A percentile compares a stretch with the other conserved stretches of the same genome.
Evolutionary conservation across 2,888 invertebrate species (phyloP).

Genomic region (Sinodicranocentrus sp.): DNA sequence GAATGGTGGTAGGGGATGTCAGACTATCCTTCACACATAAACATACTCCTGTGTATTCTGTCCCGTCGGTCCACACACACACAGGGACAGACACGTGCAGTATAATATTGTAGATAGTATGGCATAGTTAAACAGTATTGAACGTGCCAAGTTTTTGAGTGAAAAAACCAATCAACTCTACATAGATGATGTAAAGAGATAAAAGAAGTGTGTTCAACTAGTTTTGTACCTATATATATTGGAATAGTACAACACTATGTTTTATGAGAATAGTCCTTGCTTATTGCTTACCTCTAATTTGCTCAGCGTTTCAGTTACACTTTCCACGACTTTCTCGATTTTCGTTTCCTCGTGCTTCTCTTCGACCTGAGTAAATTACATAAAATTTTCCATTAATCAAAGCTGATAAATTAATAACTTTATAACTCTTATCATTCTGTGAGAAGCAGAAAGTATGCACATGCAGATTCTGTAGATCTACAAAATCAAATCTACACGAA

Average conservation of each 20-base stretch:
- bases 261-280: background rate
- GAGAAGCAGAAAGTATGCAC: no score
- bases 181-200: conserved; percentile 49
- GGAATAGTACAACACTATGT: background rate
- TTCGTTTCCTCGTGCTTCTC: conserved; percentile 51
- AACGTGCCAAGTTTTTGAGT: conserved; percentile 63
- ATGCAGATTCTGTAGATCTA: no score
- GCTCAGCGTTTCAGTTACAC: conserved; percentile 62
- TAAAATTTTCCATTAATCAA: conserved; percentile 34
- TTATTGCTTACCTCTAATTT: conserved; percentile 57
- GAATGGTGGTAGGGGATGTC: no score
- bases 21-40: no score
- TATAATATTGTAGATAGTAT: no score
- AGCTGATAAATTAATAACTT: no score
- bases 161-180: conserved; percentile 47
- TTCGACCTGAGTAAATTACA: conserved; percentile 48
- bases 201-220: conserved; percentile 15
- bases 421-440: background rate
- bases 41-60: no score
- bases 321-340: conserved; percentile 61
- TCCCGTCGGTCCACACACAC: no score
- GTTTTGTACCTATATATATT: no score
- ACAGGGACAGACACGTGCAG: no score
- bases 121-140: conserved; percentile 30
- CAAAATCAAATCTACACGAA: no score